Conservation (phyloP, 2,113 vertebrate species). For the Gavialis gangeticus region DNA sequence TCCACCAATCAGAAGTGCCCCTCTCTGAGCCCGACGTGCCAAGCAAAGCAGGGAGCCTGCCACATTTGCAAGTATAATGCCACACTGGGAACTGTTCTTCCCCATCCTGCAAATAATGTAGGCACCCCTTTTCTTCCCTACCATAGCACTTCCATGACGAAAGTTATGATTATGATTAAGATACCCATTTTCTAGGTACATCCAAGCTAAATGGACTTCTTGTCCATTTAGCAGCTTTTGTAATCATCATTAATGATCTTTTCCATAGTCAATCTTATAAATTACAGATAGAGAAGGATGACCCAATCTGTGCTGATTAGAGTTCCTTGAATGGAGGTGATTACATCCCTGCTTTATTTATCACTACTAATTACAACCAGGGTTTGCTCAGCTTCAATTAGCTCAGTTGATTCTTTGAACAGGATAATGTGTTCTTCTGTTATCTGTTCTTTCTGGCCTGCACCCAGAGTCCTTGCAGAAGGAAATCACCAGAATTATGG, state of each 20-base stretch:
- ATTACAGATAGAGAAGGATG: neutral
- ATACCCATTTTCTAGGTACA: neutral
- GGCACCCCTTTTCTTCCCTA: neutral
- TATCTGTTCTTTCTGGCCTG: neutral
- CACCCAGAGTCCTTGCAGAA: neutral
- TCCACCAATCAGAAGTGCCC: no score
- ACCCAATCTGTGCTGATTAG: neutral
- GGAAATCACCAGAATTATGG: neutral
- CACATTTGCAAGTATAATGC: neutral
- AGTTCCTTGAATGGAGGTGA: neutral
- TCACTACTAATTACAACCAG: neutral
- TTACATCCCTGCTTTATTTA: neutral
- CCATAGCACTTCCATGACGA: neutral
- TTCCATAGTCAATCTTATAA: neutral
- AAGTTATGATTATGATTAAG: neutral
- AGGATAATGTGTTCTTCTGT: accelerated
- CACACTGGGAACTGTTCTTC: neutral
- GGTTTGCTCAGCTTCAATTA: accelerated
- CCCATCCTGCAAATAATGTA: no score
- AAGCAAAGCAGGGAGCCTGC: no score
- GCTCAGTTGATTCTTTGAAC: neutral
- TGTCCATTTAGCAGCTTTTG: neutral
- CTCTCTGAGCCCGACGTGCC: no score
- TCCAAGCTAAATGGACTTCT: neutral
- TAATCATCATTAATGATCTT: neutral